Conservation (phyloP, 64 coral and sea anemone species). For the Hydrozoanthus tunicans region DNA sequence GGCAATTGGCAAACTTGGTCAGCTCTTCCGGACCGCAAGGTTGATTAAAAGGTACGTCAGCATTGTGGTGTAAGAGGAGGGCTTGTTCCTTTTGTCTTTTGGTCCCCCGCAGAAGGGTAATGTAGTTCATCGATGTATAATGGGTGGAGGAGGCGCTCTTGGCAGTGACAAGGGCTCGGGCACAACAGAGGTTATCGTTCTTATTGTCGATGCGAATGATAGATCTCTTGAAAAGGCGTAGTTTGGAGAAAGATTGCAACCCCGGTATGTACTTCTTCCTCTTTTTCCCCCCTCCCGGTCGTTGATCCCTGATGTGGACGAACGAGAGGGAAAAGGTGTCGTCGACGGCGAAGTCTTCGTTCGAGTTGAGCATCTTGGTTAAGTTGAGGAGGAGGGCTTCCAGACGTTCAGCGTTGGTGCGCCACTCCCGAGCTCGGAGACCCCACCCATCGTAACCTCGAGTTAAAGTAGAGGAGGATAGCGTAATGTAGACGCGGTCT, state of each 20-base stretch:
- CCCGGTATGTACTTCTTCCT: too few relatives aligned
- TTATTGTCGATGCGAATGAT: slow-evolving; percentile 8
- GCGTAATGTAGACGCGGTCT: too few relatives aligned
- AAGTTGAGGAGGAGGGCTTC: too few relatives aligned
- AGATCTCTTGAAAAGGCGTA: slow-evolving; percentile 2
- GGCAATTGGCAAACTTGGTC: neutral
- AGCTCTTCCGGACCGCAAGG: too few relatives aligned
- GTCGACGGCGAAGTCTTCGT: neutral
- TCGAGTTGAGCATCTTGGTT: neutral
- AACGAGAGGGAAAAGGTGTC: too few relatives aligned
- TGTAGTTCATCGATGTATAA: neutral
- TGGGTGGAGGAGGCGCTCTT: neutral
- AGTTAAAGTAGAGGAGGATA: too few relatives aligned
- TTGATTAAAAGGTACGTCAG: neutral
- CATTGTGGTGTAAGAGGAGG: neutral
- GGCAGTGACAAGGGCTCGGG: neutral
- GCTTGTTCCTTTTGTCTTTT: neutral
- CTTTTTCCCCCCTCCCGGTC: too few relatives aligned
- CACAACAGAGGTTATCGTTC: neutral
- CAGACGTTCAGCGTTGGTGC: too few relatives aligned
- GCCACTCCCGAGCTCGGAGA: too few relatives aligned
- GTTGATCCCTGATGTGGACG: too few relatives aligned
- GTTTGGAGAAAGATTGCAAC: neutral
- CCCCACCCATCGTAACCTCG: too few relatives aligned
- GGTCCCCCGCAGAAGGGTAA: neutral